Conservation (phyloP, 2,797 vertebrate genomes). For the Pipistrellus pygmaeus region DNA sequence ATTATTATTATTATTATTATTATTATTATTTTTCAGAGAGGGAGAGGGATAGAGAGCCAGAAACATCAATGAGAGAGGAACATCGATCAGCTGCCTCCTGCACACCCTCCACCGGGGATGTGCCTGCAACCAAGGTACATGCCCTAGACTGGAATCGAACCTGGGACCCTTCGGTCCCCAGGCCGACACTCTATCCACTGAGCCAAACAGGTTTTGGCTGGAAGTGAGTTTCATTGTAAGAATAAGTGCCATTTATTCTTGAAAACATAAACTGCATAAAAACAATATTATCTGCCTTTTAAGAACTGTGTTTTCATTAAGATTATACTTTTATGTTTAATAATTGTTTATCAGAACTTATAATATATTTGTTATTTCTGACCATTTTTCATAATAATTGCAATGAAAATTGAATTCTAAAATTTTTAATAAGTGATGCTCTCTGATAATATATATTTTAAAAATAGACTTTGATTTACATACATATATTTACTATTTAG, state of each 20-base stretch:
- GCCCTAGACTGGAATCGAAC: no score
- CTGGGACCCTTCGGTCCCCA: no score
- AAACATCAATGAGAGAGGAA: no score
- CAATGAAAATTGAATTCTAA: conserved; percentile 13
- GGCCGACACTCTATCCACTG: no score
- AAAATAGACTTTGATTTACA: conserved; percentile 19
- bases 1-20: no score
- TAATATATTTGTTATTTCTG: conserved; percentile 11
- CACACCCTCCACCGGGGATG: no score
- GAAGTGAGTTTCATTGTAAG: conserved; percentile 15
- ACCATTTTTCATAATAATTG: conserved; percentile 44
- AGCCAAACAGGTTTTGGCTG: no score
- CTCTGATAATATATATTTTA: no score
- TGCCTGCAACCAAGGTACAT: no score
- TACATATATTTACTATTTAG: background rate
- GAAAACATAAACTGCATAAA: background rate
- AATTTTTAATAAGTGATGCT: background rate
- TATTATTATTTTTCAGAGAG: no score
- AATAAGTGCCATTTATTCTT: background rate
- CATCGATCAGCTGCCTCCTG: no score
- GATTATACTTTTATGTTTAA: conserved; percentile 43
- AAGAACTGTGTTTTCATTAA: background rate
- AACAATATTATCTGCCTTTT: background rate
- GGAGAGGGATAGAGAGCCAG: no score
- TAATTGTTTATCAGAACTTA: conserved; percentile 9